These are phyloP conservation scores for Galaxea fascicularis DNA, from an alignment of 92 coral and sea anemone species.

Conservation along the genomic window DNA sequence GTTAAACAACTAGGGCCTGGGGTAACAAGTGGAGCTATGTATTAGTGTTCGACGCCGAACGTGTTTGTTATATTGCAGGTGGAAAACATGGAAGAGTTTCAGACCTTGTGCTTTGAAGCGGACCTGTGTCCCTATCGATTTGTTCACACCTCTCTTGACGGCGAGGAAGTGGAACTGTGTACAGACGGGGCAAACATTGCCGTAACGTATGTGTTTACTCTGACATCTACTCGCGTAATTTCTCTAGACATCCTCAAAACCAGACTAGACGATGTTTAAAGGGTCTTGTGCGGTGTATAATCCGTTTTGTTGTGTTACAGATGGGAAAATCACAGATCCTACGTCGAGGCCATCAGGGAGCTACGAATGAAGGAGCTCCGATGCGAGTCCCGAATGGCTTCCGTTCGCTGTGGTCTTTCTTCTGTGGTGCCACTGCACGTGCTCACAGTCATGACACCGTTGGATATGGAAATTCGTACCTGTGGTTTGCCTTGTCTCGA, in stretches of 20 bases:
- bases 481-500: conserved; percentile 95
- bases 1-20: not conserved
- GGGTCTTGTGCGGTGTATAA: not conserved
- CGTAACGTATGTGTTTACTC: conserved; percentile 80
- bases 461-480: conserved; percentile 92
- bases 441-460: conserved; percentile 83
- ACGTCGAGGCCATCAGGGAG: conserved; percentile 84
- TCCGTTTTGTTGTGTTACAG: conserved; percentile 32
- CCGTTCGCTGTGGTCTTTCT: conserved; percentile 88
- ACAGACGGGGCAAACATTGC: conserved; percentile 75
- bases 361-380: conserved; percentile 89
- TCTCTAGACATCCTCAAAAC: too few species aligned
- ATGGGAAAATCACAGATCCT: conserved; percentile 93
- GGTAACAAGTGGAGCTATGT: not conserved
- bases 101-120: conserved; percentile 93
- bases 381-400: conserved; percentile 90
- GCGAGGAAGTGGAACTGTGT: conserved; percentile 91
- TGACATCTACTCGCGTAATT: not conserved
- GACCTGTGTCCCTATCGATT: conserved; percentile 93
- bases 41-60: not conserved
- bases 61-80: conserved; percentile 62
- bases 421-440: conserved; percentile 93
- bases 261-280: too few species aligned
- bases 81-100: conserved; percentile 85
- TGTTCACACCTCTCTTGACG: conserved; percentile 94